phyloP scores from a whole-genome alignment of 2,888 invertebrate genomes.

The Chrysopilus asiliformis region DNA sequence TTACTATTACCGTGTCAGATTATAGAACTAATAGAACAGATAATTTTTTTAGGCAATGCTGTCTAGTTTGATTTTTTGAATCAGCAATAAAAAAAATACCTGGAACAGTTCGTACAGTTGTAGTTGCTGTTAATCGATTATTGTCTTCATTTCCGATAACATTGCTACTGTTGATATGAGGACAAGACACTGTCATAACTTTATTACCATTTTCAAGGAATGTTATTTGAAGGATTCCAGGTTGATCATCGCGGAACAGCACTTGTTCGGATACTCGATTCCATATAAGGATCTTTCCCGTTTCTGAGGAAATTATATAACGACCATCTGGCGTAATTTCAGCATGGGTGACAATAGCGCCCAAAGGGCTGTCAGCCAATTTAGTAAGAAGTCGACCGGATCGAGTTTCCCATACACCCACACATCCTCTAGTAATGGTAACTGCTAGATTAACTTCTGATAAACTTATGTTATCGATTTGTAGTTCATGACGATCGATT shows the following conservation, averaged over 20 bases:
- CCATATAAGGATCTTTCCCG: slow-evolving; percentile 85
- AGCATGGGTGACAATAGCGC: slow-evolving; percentile 90
- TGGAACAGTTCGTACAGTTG: slow-evolving; percentile 57
- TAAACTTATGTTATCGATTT: slow-evolving; percentile 81
- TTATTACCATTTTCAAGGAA: slow-evolving; percentile 35
- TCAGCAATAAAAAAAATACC: too few relatives aligned
- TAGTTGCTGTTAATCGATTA: slow-evolving; percentile 47
- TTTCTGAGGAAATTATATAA: slow-evolving; percentile 78
- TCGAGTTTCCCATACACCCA: slow-evolving; percentile 87
- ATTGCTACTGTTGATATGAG: slow-evolving; percentile 34
- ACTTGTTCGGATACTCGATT: slow-evolving; percentile 59
- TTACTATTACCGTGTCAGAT: too few relatives aligned
- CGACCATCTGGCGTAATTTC: slow-evolving; percentile 74
- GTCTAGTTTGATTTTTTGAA: too few relatives aligned
- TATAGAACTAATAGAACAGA: too few relatives aligned
- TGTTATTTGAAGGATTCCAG: slow-evolving; percentile 35
- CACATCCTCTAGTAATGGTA: slow-evolving; percentile 86
- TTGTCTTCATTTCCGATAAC: slow-evolving; percentile 51
- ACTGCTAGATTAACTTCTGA: slow-evolving; percentile 73
- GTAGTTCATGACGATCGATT: slow-evolving; percentile 88
- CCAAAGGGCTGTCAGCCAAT: slow-evolving; percentile 79
- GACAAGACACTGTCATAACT: slow-evolving; percentile 33
- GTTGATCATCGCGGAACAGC: slow-evolving; percentile 61
- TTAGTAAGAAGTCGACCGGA: slow-evolving; percentile 74
- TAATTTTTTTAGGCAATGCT: too few relatives aligned